Evolutionary conservation across 2,797 vertebrate species (phyloP).

Genomic region (Chelon auratus): DNA sequence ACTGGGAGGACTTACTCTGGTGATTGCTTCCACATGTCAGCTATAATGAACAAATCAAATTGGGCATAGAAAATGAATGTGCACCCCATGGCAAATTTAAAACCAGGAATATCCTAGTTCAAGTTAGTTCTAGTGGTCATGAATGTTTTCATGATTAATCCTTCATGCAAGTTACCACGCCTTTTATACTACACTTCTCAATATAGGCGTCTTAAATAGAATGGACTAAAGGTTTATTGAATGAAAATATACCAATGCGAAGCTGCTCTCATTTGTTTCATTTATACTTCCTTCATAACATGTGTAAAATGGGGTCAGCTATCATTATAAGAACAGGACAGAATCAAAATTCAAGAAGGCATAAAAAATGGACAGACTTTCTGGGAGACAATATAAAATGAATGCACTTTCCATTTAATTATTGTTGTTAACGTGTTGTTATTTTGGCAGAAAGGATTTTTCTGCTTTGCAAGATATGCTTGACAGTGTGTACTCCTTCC

Average conservation of each 20-base stretch:
- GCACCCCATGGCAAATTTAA: background rate
- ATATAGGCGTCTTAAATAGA: background rate
- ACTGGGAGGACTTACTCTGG: conserved; percentile 9
- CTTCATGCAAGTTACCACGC: background rate
- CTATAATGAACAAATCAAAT: background rate
- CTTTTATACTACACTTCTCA: background rate
- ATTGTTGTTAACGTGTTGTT: background rate
- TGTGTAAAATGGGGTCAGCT: background rate
- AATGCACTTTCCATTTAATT: background rate
- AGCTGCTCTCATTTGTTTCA: background rate
- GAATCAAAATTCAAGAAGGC: background rate
- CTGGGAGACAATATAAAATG: background rate
- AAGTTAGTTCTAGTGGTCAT: background rate
- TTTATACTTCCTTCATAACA: background rate
- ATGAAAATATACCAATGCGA: background rate
- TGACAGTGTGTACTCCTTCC: background rate
- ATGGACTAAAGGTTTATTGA: conserved; percentile 6
- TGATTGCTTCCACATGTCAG: conserved; percentile 15
- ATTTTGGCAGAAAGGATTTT: background rate
- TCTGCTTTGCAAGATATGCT: background rate
- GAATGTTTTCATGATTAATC: conserved; percentile 1
- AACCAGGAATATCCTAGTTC: background rate
- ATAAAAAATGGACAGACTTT: background rate
- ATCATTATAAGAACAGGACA: background rate
- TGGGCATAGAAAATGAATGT: conserved; percentile 1